These are phyloP conservation scores for Alsophila aescularia DNA, from an alignment of 2,888 invertebrate species.

Conservation along the genomic window DNA sequence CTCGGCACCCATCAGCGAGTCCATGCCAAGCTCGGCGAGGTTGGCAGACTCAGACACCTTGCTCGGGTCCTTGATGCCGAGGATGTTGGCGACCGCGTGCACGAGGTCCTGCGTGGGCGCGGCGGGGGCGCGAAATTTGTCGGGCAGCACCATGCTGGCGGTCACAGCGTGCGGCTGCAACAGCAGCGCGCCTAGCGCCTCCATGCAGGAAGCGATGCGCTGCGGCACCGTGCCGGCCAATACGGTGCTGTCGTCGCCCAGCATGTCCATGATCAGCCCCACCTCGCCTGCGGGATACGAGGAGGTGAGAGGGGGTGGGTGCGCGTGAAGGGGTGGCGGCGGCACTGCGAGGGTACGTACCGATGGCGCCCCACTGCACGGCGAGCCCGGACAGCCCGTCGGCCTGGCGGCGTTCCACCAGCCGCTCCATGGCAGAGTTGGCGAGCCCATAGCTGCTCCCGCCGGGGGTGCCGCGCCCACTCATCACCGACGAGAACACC, in stretches of 20 bases:
- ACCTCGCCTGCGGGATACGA: slow-evolving; percentile 88
- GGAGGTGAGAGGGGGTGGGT: no score
- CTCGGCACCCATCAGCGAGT: slow-evolving; percentile 99
- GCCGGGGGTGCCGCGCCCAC: slow-evolving; percentile 98
- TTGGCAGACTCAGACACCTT: slow-evolving; percentile 90
- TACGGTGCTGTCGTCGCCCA: slow-evolving; percentile 95
- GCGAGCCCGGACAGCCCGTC: slow-evolving; percentile 94
- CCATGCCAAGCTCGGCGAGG: slow-evolving; percentile 98
- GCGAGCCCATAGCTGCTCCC: slow-evolving; percentile 99
- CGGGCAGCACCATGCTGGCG: slow-evolving; percentile 94
- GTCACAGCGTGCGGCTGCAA: slow-evolving; percentile 94
- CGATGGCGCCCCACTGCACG: slow-evolving; percentile 99
- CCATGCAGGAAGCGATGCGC: slow-evolving; percentile 95
- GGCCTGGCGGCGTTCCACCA: slow-evolving; percentile 93
- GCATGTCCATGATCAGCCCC: slow-evolving; percentile 94
- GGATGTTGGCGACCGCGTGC: slow-evolving; percentile 93
- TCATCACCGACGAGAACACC: slow-evolving; percentile 97
- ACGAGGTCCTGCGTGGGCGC: slow-evolving; percentile 85
- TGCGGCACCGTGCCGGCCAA: slow-evolving; percentile 98
- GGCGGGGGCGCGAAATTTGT: slow-evolving; percentile 88
- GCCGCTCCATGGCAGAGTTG: slow-evolving; percentile 98
- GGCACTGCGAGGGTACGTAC: not conserved
- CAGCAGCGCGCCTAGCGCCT: slow-evolving; percentile 94
- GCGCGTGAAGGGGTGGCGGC: not conserved
- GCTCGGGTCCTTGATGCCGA: slow-evolving; percentile 94